Evolutionary conservation across 2,797 vertebrate genomes (phyloP), one percentile per base, ranked within the genome.

Genomic region (Galago senegalensis): DNA sequence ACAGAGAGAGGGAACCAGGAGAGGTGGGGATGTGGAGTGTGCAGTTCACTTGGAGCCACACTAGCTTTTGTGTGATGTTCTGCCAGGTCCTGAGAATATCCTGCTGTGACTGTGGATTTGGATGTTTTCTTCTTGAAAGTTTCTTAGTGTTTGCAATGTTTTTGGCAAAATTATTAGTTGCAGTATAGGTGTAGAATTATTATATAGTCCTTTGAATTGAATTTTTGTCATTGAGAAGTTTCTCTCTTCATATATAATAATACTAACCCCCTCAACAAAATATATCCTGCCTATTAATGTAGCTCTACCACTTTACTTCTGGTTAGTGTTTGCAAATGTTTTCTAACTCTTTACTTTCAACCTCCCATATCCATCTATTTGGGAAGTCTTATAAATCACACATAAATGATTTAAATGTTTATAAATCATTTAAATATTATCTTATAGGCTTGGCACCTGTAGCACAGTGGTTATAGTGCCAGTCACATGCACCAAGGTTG

Each of bases 131-230:
- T 46, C 46, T 65, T 56, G 5, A 89, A 80, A 67, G 60, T 43
- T 17, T 31, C 34, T 89, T 49, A 81, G 10, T 56, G 61, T 81
- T 89, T 84, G 31, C 11, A 16, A 9, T 49, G n/a, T 87, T 43
- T 86, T 94, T 70, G 75, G 18, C 12, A 75, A 61, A 86, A 34
- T 73, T 80, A 63, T 40, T 92, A 87, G 53, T 70, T 83, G 31
- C 7, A 75, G 7, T 61, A 76, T 31, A 56, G 1, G 67, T 60
- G 84, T 83, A 67, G 46, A 87, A 67, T 75, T 92, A 69, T 29
- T 89, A 3, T 80, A n/a, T 53, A 2, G 94, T 91, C 21, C 31
- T 92, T 27, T 85, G 65, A 58, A 73, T 49, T 72, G 17, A 82
- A 17, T 65, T 83, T 46, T 85, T 53, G 34, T 56, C 16, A 25